These are phyloP conservation scores for Anolis sagrei DNA, from an alignment of 2,113 vertebrate species.

Conservation along the genomic window DNA sequence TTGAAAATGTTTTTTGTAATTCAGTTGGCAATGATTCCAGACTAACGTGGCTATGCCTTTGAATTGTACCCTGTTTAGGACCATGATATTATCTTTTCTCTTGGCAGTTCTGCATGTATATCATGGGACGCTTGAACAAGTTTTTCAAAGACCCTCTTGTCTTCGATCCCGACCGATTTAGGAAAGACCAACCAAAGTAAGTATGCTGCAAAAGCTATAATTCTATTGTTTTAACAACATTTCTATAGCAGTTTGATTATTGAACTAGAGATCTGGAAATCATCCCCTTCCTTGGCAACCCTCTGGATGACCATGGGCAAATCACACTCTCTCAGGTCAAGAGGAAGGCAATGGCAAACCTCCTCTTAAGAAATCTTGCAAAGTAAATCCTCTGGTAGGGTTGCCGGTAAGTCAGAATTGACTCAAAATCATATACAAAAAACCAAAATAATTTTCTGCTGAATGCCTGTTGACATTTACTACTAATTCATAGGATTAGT, in stretches of 20 bases:
- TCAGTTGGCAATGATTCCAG: neutral
- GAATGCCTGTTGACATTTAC: neutral
- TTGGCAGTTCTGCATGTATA: slow-evolving; percentile 83
- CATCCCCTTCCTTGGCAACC: no score
- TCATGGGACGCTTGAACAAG: slow-evolving; percentile 82
- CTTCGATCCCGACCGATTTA: slow-evolving; percentile 91
- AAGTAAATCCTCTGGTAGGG: no score
- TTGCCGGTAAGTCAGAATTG: no score
- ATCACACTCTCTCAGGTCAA: no score
- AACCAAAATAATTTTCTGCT: no score
- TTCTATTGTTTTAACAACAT: neutral
- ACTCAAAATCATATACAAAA: neutral
- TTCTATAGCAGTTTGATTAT: no score
- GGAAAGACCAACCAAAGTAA: slow-evolving; percentile 89
- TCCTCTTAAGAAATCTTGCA: no score
- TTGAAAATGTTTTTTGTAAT: neutral
- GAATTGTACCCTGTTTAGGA: neutral
- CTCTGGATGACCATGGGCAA: no score
- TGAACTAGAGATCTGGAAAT: no score
- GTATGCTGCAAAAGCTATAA: slow-evolving; percentile 31
- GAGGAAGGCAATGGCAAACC: no score
- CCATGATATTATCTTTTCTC: slow-evolving; percentile 5
- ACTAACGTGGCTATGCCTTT: no score
- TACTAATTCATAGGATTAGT: neutral
- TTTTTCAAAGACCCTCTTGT: slow-evolving; percentile 88